phyloP scores from a whole-genome alignment of 2,888 invertebrate species.

The Bellardia pandia region DNA sequence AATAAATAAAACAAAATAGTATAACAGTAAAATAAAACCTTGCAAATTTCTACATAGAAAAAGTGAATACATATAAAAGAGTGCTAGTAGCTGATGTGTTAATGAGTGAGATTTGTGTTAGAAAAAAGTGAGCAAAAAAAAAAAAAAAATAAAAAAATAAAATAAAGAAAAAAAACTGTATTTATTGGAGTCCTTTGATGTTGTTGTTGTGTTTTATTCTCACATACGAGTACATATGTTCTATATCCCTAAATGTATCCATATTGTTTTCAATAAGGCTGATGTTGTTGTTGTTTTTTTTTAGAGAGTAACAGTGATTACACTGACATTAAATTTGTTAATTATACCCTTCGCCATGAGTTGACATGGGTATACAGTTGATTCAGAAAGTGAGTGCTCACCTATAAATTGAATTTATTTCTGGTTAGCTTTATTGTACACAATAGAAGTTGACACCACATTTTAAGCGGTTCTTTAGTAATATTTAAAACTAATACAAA shows the following conservation, averaged over 20 bases:
- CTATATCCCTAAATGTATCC: neutral
- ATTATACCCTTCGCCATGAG: no score
- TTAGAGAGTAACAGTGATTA: conserved; percentile 21
- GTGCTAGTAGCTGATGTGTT: neutral
- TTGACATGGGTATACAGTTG: no score
- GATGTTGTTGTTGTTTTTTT: conserved; percentile 6
- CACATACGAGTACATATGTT: neutral
- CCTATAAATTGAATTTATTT: no score
- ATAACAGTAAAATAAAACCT: conserved; percentile 4
- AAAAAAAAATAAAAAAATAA: neutral
- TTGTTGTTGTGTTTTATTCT: neutral
- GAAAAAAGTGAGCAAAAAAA: neutral
- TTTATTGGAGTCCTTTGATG: conserved; percentile 22
- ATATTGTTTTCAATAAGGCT: conserved; percentile 26
- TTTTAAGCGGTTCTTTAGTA: no score
- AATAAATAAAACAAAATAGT: neutral
- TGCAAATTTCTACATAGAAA: conserved; percentile 4
- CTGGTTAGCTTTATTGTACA: no score
- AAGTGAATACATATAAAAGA: neutral
- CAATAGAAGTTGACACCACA: no score
- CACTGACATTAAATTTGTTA: conserved; percentile 67
- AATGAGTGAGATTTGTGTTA: neutral
- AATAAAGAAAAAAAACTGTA: neutral
- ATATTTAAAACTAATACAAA: no score
- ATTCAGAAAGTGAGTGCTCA: no score